These are phyloP conservation scores for Microchrysa polita DNA, from an alignment of 2,888 invertebrate genomes.

Conservation along the genomic window DNA sequence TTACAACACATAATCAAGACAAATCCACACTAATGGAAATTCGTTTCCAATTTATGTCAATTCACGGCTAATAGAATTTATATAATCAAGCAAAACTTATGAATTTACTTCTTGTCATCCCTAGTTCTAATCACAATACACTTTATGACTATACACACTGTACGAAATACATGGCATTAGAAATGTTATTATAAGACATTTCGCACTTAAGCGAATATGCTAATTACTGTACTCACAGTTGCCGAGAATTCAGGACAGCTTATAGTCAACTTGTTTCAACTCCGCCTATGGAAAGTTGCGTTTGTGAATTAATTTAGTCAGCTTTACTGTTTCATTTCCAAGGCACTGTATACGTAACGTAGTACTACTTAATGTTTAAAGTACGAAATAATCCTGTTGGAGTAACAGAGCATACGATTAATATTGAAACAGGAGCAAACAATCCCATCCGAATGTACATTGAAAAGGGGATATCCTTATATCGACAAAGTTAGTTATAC, in stretches of 20 bases:
- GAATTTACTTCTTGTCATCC: too few species aligned
- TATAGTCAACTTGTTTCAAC: conserved; percentile 11
- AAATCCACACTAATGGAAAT: too few species aligned
- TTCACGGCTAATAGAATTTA: too few species aligned
- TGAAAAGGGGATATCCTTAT: conserved; percentile 1
- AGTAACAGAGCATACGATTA: not conserved
- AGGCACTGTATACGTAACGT: too few species aligned
- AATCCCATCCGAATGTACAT: not conserved
- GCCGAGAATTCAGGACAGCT: conserved; percentile 25
- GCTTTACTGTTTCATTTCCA: conserved; percentile 12
- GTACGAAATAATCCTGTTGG: not conserved
- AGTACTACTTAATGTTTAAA: conserved; percentile 4
- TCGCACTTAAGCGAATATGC: conserved; percentile 38
- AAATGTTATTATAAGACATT: conserved; percentile 34
- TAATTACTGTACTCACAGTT: conserved; percentile 33
- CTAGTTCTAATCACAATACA: too few species aligned
- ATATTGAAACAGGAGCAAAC: too few species aligned
- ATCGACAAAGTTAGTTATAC: conserved; percentile 2
- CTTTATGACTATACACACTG: not conserved
- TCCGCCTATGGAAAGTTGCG: not conserved
- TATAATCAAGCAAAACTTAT: too few species aligned
- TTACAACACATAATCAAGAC: too few species aligned
- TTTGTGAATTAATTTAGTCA: conserved; percentile 34
- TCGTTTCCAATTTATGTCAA: too few species aligned
- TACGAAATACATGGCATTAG: conserved; percentile 14